phyloP scores from a whole-genome alignment of 2,797 vertebrate species.

The Micropoecilia bifurca region DNA sequence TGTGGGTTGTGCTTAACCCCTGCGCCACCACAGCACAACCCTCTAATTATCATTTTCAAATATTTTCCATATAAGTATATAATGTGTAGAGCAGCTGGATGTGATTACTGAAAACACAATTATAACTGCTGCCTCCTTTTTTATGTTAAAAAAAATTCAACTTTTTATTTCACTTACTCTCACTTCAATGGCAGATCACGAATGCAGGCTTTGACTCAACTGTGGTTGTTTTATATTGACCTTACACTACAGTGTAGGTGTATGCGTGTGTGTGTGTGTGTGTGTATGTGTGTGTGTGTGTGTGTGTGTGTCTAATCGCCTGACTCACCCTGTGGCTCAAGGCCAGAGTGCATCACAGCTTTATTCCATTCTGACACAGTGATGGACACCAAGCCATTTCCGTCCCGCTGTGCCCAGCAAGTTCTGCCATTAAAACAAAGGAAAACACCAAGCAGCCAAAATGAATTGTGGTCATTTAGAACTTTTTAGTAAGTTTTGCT shows the following conservation, averaged over 20 bases:
- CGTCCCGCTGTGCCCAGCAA: constrained; percentile 49
- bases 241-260: constrained; percentile 25
- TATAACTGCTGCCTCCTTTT: constrained; percentile 10
- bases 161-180: constrained; percentile 7
- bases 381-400: constrained; percentile 69
- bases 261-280: constrained; percentile 37
- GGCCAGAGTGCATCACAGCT: constrained; percentile 61
- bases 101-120: constrained; percentile 27
- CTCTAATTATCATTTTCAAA: constrained; percentile 53
- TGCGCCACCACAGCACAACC: too few species aligned
- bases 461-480: constrained; percentile 30
- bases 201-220: constrained; percentile 43
- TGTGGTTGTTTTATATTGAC: constrained; percentile 51
- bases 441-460: constrained; percentile 37
- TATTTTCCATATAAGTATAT: constrained; percentile 58
- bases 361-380: constrained; percentile 68
- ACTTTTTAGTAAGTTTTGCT: constrained; percentile 13
- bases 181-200: constrained; percentile 21
- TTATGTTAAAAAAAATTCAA: constrained; percentile 19
- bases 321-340: constrained; percentile 58
- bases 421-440: constrained; percentile 54
- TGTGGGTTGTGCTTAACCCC: too few species aligned
- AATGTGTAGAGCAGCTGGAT: constrained; percentile 43
- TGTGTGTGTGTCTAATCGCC: constrained; percentile 38
- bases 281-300: constrained; percentile 30